Evolutionary conservation across 2,113 vertebrate genomes (phyloP), one percentile per base, ranked within the genome.

Genomic region (Rhabdomys dilectus): DNA sequence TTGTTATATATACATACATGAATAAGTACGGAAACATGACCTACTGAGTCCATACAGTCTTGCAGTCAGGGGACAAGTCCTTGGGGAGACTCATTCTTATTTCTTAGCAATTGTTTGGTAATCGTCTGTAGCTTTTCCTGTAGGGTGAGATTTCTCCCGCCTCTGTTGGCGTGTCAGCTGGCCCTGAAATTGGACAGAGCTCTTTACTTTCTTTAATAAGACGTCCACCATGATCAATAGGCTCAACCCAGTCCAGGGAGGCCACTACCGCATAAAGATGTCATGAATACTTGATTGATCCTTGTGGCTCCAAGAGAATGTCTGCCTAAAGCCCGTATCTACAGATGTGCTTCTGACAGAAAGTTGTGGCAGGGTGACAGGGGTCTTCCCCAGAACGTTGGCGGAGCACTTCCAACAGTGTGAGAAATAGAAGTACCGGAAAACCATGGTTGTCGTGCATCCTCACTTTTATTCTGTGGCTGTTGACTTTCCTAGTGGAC

Each of bases 181-280:
- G 73, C 13, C 13, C 73, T 75, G 81, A 13, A 17, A 42, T 26
- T 42, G 80, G 22, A 39, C 53, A 62, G 56, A 84, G 39, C n/a
- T 42, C n/a, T 62, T 62, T 42, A 31, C 15, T 85, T 21, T 24
- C 56, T n/a, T n/a, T n/a, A n/a, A n/a, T n/a, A n/a, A n/a, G n/a
- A n/a, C n/a, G n/a, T 13, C 42, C 70, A n/a, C 39, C 34, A 81
- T 93, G 76, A 19, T 42, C 45, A 64, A 78, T 15, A 42, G 80
- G 29, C 62, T 89, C 34, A 36, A 85, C 9, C 64, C 22, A 53
- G 93, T 21, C 92, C 21, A 81, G 51, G 96, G 97, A 95, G 89
- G 89, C 94, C 86, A 56, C 22, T 22, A 3, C 60, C 1, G 0
- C 1, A 10, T 91, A 76, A 19, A 94, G 80, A 94, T 92, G 84